Evolutionary conservation across 2,113 vertebrate species (phyloP).

Genomic region (Mastomys coucha): DNA sequence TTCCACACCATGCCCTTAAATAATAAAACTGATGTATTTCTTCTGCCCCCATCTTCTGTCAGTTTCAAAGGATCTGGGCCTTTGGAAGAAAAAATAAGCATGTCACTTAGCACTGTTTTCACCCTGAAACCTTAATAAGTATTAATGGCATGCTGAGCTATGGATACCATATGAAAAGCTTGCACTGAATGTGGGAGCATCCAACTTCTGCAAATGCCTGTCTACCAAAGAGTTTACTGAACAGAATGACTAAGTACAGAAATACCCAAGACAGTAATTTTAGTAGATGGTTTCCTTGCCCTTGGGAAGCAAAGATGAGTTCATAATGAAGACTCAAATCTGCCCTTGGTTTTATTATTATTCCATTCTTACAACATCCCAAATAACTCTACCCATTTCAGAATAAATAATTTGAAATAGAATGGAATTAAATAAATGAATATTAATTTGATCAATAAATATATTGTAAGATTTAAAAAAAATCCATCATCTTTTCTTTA

Average conservation of each 20-base stretch:
- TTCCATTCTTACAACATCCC: neutral
- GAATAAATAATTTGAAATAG: conserved; percentile 15
- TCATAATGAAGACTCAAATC: neutral
- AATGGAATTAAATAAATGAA: neutral
- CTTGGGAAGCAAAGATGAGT: neutral
- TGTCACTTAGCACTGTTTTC: neutral
- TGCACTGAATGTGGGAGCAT: neutral
- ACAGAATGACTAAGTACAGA: neutral
- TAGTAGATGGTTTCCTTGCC: neutral
- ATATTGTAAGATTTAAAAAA: neutral
- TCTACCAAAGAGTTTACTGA: neutral
- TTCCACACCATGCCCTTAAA: neutral
- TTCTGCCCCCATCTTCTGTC: neutral
- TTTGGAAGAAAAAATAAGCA: neutral
- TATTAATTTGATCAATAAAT: neutral
- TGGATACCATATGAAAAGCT: neutral
- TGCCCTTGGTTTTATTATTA: neutral
- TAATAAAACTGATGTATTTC: neutral
- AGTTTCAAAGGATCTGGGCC: neutral
- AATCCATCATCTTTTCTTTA: neutral
- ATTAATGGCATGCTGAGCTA: neutral
- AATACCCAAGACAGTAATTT: neutral
- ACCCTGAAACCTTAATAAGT: neutral
- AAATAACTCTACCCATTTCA: neutral
- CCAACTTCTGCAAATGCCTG: neutral